Conservation (phyloP, 1,140 invertebrate species). For the Aplysia californica region DNA sequence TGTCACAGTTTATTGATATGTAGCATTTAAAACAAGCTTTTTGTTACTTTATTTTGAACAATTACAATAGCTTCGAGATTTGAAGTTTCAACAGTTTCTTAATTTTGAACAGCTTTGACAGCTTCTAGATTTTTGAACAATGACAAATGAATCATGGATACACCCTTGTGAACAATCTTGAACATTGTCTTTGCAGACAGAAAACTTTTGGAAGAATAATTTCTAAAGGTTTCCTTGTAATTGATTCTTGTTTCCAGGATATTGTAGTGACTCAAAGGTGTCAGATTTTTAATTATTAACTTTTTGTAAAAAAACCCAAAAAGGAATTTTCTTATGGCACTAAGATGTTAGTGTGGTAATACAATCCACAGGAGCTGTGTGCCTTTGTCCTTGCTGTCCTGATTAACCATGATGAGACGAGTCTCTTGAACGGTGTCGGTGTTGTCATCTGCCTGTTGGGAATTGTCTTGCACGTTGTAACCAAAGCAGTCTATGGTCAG, state of each 20-base stretch:
- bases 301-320: no score
- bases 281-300: background rate
- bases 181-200: background rate
- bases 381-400: conserved; percentile 87
- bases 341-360: no score
- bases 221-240: background rate
- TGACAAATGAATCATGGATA: no score
- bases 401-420: conserved; percentile 87
- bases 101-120: no score
- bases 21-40: background rate
- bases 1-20: background rate
- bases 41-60: background rate
- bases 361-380: conserved; percentile 83
- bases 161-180: no score
- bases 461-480: conserved; percentile 86
- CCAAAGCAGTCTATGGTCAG: conserved; percentile 73
- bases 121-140: no score
- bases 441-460: conserved; percentile 89
- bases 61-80: background rate
- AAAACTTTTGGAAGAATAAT: background rate
- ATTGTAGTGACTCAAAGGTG: background rate
- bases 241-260: background rate
- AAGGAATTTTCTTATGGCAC: background rate
- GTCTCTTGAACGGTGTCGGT: conserved; percentile 85
- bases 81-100: background rate